Percentiles rank a stretch among this genome's conserved stretches.
phyloP scores from a whole-genome alignment of 30 jellyfish, hydroid and myxozoan species.

The Hydra vulgaris region DNA sequence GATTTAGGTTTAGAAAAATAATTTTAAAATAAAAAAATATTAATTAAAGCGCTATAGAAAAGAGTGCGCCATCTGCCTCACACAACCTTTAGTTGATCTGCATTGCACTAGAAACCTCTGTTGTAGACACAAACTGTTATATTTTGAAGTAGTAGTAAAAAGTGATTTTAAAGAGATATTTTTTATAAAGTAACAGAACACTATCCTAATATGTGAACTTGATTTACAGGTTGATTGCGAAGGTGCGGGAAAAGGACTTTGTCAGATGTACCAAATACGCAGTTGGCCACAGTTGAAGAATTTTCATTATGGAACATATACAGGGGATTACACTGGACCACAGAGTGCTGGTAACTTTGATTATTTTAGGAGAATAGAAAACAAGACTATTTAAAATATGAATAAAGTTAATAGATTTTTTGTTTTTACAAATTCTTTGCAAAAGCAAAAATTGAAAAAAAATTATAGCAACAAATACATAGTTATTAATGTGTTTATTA shows the following conservation, averaged over 20 bases:
- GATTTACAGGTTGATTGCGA: conserved; percentile 70
- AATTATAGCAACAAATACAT: no score
- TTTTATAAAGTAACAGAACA: no score
- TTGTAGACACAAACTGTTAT: neutral
- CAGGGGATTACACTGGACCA: conserved; percentile 83
- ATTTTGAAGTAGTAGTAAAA: neutral
- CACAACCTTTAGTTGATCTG: neutral
- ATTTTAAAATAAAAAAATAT: no score
- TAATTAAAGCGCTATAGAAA: neutral
- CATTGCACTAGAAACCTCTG: neutral
- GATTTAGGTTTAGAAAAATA: neutral
- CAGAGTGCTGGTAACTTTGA: conserved; percentile 76
- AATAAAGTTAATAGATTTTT: no score
- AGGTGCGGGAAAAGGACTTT: conserved; percentile 89
- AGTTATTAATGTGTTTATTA: no score
- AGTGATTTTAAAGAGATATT: no score
- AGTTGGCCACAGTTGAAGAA: conserved; percentile 92
- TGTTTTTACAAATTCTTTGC: no score
- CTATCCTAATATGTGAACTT: no score
- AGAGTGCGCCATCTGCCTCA: conserved; percentile 5
- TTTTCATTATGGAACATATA: conserved; percentile 66
- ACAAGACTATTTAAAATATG: neutral
- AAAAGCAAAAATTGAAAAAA: no score
- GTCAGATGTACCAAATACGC: conserved; percentile 84
- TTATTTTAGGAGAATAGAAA: neutral